Base-by-base conservation (phyloP, 2,888 invertebrate genomes). In the Octonoba sinensis region DNA sequence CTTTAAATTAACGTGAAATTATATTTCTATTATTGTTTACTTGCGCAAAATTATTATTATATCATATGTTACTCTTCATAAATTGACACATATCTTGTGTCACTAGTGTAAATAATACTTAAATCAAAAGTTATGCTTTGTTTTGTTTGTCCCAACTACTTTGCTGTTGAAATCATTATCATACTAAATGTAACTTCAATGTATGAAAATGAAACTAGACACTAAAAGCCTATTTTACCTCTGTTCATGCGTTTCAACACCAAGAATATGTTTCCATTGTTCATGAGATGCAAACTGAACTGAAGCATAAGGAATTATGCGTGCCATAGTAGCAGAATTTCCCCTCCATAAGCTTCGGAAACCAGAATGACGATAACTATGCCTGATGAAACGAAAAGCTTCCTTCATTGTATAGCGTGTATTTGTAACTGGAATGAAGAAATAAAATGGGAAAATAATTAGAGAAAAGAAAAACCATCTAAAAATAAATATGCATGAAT, bases 211-310 rank as follows among this genome's bases (percentile, higher is more conserved):
- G 6, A 36, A 36, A 27, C 4, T 27, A 27, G 27, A 27, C 6
- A 36, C 11, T 11, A 8, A 11, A 6, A 1, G 2, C 8, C 8
- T 54, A 18, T 54, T 54, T 67, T 66, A 84, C 84, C 77, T 84
- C 46, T 83, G 74, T 57, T 66, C 59, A 57, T 75, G 27, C 54
- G 82, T 84, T 65, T 83, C 79, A 46, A 84, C 78, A 49, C 62
- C 56, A 4, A 84, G 57, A 72, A 84, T 24, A 65, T 49, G 91
- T 88, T 97, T 97, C 94, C 95, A 99, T 89, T 99, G 98, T 90
- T 99, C 99, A 89, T 98, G 97, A 54, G 98, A 93, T 0, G 97
- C 94, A 89, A 98, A 99, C 90, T 99, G 99, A 85, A 99, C 94
- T 59, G 99, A 96, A 24, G 99, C 97, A 89, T 99, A 98, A 0